Percentiles rank a stretch among this genome's conserved stretches.
Evolutionary conservation across 1,140 invertebrate species (phyloP).

Genomic region (Teleopsis dalmanni): DNA sequence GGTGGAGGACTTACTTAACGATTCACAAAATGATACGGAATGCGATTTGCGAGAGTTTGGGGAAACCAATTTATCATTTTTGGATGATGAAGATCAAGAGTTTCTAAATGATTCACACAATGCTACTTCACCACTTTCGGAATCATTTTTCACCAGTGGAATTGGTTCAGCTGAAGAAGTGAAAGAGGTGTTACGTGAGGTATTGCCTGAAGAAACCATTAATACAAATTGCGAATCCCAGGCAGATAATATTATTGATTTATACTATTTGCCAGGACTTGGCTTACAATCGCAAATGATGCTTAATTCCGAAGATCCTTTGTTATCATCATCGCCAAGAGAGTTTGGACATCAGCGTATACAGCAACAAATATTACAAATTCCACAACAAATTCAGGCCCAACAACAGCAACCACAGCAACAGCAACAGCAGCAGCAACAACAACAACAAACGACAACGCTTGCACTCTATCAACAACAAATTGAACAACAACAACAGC

Average conservation of each 20-base stretch:
- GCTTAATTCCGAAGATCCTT: conserved; percentile 75
- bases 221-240: conserved; percentile 31
- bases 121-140: conserved; percentile 63
- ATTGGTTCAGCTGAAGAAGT: conserved; percentile 78
- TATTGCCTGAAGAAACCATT: conserved; percentile 63
- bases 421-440: conserved; percentile 17
- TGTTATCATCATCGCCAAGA: conserved; percentile 71
- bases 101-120: conserved; percentile 54
- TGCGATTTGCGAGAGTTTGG: conserved; percentile 40
- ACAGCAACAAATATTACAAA: conserved; percentile 17
- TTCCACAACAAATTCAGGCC: conserved; percentile 14
- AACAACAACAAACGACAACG: conserved; percentile 13
- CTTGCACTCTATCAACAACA: too few relatives aligned
- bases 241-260: conserved; percentile 39
- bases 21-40: conserved; percentile 25
- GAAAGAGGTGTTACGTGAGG: conserved; percentile 71
- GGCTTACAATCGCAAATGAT: conserved; percentile 65
- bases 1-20: conserved; percentile 36
- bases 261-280: conserved; percentile 39
- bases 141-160: conserved; percentile 76
- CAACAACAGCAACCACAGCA: conserved; percentile 11
- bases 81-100: conserved; percentile 41
- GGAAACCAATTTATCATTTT: conserved; percentile 39
- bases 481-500: conserved; percentile 16
- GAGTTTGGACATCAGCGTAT: conserved; percentile 57